phyloP scores from a whole-genome alignment of 2,888 invertebrate genomes.

The Morpho helenor region DNA sequence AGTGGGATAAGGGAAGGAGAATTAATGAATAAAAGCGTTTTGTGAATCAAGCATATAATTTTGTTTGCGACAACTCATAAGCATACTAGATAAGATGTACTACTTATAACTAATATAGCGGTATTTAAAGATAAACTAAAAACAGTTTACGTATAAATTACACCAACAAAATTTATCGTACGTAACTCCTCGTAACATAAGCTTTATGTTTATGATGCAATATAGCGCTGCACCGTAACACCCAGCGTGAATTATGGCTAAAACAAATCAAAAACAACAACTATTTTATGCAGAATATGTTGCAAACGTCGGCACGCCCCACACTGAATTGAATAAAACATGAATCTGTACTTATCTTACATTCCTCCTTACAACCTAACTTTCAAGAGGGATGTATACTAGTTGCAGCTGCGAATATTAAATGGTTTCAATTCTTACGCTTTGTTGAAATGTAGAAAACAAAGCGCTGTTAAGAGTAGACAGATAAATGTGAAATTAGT shows the following conservation, averaged over 20 bases:
- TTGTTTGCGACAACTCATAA: neutral
- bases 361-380: conserved; percentile 17
- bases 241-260: conserved; percentile 21
- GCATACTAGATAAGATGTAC: no score
- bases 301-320: conserved; percentile 17
- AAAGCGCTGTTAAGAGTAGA: neutral
- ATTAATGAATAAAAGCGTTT: neutral
- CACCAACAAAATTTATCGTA: conserved; percentile 4
- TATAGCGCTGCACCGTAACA: conserved; percentile 10
- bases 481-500: neutral
- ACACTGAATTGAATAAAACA: conserved; percentile 26
- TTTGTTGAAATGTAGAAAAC: no score
- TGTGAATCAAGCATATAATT: neutral
- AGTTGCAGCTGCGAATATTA: conserved; percentile 17
- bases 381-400: conserved; percentile 14
- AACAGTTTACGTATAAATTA: neutral
- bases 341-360: conserved; percentile 28
- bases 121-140: neutral
- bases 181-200: conserved; percentile 2
- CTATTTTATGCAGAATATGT: conserved; percentile 25
- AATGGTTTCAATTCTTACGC: conserved; percentile 9
- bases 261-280: conserved; percentile 24
- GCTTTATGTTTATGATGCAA: conserved; percentile 16
- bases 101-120: no score
- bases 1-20: no score